Percentiles rank a stretch among this genome's conserved stretches.
Conservation (phyloP, 2,888 invertebrate genomes). For the Sicus ferrugineus region DNA sequence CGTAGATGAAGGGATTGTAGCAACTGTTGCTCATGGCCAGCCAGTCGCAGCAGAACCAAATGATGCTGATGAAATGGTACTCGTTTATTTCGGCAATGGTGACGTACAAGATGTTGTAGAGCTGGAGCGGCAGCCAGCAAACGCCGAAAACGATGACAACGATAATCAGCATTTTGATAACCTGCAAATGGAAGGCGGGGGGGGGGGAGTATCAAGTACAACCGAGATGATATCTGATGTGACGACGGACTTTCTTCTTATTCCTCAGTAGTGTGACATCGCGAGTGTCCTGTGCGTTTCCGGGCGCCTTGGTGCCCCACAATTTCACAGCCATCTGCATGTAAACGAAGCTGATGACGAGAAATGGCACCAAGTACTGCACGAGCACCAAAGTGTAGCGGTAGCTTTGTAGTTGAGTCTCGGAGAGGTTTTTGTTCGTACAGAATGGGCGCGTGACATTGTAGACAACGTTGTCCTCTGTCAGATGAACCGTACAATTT, state of each 20-base stretch:
- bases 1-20: conserved; percentile 90
- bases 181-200: conserved; percentile 69
- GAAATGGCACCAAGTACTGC: conserved; percentile 81
- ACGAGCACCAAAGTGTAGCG: conserved; percentile 67
- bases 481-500: conserved; percentile 9
- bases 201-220: no score
- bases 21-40: conserved; percentile 90
- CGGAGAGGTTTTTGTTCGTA: conserved; percentile 65
- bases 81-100: conserved; percentile 76
- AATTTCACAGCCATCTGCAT: conserved; percentile 79
- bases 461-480: conserved; percentile 56
- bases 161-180: conserved; percentile 87
- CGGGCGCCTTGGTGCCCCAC: conserved; percentile 82
- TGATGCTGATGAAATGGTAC: conserved; percentile 82
- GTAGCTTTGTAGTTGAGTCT: conserved; percentile 66
- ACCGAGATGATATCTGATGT: neutral
- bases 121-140: conserved; percentile 84
- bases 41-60: conserved; percentile 89
- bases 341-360: conserved; percentile 84
- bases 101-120: conserved; percentile 76
- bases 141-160: conserved; percentile 83
- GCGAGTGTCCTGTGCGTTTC: conserved; percentile 78
- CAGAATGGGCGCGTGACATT: conserved; percentile 67
- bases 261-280: conserved; percentile 83
- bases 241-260: conserved; percentile 76